A percentile compares a stretch with the other conserved stretches of the same genome.
phyloP scores from a whole-genome alignment of 2,797 vertebrate genomes.

The Schizothorax lantsangensis region DNA sequence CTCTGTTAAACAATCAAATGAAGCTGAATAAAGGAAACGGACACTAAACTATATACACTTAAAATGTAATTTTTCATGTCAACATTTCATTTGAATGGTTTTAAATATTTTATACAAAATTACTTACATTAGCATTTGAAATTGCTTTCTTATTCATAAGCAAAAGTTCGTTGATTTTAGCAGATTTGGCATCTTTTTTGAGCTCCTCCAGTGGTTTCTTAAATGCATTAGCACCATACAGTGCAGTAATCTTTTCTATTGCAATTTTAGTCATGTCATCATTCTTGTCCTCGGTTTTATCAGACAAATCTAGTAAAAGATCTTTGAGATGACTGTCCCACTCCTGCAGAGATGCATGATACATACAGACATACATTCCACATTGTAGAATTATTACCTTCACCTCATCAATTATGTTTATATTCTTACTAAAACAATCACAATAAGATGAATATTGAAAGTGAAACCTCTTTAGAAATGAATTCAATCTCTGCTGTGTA shows the following conservation, averaged over 20 bases:
- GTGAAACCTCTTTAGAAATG: conserved; percentile 1
- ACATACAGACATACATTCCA: not conserved
- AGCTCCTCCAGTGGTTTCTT: not conserved
- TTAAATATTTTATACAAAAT: not conserved
- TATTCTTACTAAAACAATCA: not conserved
- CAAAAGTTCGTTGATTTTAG: conserved; percentile 3
- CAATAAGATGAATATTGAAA: not conserved
- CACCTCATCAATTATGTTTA: not conserved
- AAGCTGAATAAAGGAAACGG: not conserved
- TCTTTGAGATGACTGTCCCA: not conserved
- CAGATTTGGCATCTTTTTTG: conserved; percentile 17
- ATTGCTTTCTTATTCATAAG: not conserved
- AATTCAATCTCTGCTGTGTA: conserved; percentile 18
- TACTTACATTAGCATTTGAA: not conserved
- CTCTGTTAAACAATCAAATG: not conserved
- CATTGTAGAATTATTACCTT: not conserved
- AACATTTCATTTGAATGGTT: not conserved
- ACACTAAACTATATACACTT: not conserved
- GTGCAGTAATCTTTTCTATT: conserved; percentile 33
- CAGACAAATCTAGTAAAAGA: not conserved
- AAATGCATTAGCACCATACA: conserved; percentile 6
- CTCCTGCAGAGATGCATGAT: not conserved
- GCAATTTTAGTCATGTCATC: conserved; percentile 4
- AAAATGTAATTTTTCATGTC: not conserved
- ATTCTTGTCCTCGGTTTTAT: not conserved